Evolutionary conservation across 2,888 invertebrate species (phyloP).

Genomic region (Nomada lathburiana): DNA sequence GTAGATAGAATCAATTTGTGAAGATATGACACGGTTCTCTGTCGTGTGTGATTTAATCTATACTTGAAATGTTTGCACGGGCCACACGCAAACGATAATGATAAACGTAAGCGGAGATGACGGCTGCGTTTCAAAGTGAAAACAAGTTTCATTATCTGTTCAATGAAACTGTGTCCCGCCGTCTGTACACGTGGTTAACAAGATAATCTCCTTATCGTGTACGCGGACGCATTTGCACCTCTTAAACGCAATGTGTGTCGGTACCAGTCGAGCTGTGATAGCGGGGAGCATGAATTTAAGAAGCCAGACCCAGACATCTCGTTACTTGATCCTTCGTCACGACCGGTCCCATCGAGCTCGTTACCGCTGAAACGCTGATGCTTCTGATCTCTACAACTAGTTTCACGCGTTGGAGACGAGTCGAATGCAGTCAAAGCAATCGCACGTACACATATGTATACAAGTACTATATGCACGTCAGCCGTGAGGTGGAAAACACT

Average conservation of each 20-base stretch:
- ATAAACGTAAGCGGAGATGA: neutral
- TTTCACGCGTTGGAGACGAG: conserved; percentile 4
- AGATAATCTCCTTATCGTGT: conserved; percentile 21
- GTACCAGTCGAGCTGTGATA: conserved; percentile 2
- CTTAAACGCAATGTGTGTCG: neutral
- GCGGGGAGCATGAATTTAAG: conserved; percentile 25
- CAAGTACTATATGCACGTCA: too few species aligned
- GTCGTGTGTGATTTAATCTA: neutral
- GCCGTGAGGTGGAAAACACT: neutral
- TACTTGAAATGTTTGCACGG: neutral
- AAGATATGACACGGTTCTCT: too few species aligned
- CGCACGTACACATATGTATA: neutral
- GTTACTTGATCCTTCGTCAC: conserved; percentile 34
- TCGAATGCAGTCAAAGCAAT: neutral
- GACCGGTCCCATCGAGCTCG: conserved; percentile 33
- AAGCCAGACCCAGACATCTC: conserved; percentile 42
- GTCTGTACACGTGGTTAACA: neutral
- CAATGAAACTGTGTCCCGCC: conserved; percentile 8
- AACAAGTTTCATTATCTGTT: conserved; percentile 35
- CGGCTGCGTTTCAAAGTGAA: neutral
- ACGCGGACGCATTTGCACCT: neutral
- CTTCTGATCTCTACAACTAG: neutral
- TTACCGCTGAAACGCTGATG: conserved; percentile 21
- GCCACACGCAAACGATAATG: conserved; percentile 19
- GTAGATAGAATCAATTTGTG: too few species aligned